Evolutionary conservation across 2,797 vertebrate genomes (phyloP), one percentile per base, ranked within the genome.

Genomic region (Myoxocephalus aenaeus): DNA sequence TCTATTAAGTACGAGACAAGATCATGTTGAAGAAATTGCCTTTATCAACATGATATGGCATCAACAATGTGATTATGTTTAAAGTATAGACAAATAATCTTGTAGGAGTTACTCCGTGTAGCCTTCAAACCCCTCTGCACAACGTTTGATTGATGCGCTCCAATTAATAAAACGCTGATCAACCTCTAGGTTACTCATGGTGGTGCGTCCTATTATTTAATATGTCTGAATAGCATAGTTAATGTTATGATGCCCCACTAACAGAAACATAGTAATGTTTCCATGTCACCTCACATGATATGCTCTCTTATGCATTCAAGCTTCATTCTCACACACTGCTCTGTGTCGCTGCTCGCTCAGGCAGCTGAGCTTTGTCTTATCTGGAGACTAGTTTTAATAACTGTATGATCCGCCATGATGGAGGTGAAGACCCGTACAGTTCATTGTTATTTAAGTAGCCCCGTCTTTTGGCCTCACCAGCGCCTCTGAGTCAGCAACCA

Each of bases 401-500:
- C 57, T 5, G 20, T 29, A 14, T 38, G 18, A 67, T 48, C 25
- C 18, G 10, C 4, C 7, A 9, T 32, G 13, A 53, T 53, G 22
- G 42, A 62, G 11, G 57, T 56, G 38, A 17, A 18, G 56, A 57
- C 13, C 13, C 27, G 14, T 12, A n/a, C 61, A 18, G 10, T 17
- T 53, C 50, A 65, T 50, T 44, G 4, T 36, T 72, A 29, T 34
- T n/a, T 20, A 40, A 25, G 0, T 4, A 56, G 40, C 6, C 5
- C 46, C 46, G 9, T 0, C 12, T 67, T 56, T 64, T 25, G 50
- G 8, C 40, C 63, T 61, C n/a, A 46, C 14, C 59, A n/a, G 42
- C 27, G 46, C 15, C 34, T 59, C 18, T 44, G 25, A 75, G 40
- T 67, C 69, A 69, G 44, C 38, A 40, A 58, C 22, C 12, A 44